These are phyloP conservation scores for Erebia aethiops DNA, from an alignment of 2,888 invertebrate genomes.

Conservation along the genomic window DNA sequence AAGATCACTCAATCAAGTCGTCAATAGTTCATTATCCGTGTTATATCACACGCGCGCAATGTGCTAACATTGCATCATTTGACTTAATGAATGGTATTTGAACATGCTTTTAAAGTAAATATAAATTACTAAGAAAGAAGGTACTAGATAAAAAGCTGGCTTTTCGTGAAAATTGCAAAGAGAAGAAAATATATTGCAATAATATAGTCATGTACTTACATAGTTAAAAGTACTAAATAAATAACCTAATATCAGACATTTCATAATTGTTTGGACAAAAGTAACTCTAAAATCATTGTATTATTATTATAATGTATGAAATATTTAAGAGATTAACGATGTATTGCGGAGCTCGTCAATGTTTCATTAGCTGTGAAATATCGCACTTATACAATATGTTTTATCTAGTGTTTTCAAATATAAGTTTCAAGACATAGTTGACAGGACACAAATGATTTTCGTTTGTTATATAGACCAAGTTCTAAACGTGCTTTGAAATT, in stretches of 20 bases:
- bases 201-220: too few species aligned
- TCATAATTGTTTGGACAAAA: neutral
- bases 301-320: neutral
- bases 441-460: too few species aligned
- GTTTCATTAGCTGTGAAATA: neutral
- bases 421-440: neutral
- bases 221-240: too few species aligned
- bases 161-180: too few species aligned
- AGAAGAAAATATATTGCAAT: too few species aligned
- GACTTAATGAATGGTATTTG: constrained; percentile 2
- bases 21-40: constrained; percentile 36
- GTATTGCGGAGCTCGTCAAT: neutral
- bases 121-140: too few species aligned
- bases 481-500: neutral
- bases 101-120: neutral
- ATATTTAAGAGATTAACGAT: neutral
- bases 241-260: too few species aligned
- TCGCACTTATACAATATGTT: neutral
- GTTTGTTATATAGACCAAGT: too few species aligned
- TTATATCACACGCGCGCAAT: constrained; percentile 43
- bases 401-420: neutral
- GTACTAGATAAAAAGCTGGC: too few species aligned
- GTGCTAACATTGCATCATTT: constrained; percentile 35
- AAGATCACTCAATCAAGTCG: constrained; percentile 25
- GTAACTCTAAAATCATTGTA: neutral